These are phyloP conservation scores for Formica aserva DNA, from an alignment of 2,888 invertebrate species.

Conservation along the genomic window DNA sequence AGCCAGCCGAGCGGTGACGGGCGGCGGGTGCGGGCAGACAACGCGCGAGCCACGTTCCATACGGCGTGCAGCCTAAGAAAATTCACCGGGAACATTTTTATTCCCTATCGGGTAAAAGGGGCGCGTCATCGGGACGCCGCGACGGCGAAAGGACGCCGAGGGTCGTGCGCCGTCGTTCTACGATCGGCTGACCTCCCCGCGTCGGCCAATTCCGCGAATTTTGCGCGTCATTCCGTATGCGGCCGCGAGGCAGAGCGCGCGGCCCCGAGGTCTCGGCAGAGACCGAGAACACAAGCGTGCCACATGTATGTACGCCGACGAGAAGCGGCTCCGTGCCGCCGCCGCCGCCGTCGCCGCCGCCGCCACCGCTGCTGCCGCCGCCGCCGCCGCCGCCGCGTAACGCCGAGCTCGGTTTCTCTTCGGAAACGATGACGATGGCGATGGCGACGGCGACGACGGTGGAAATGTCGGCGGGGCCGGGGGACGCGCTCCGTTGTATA, in stretches of 20 bases:
- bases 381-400: not conserved
- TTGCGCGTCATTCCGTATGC: slow-evolving; percentile 72
- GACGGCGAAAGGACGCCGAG: slow-evolving; percentile 66
- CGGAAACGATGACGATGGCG: slow-evolving; percentile 58
- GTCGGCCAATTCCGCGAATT: slow-evolving; percentile 66
- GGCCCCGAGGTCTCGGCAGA: slow-evolving; percentile 59
- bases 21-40: slow-evolving; percentile 66
- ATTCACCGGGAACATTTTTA: slow-evolving; percentile 83
- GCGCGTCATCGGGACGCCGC: slow-evolving; percentile 67
- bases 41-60: slow-evolving; percentile 76
- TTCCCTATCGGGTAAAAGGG: slow-evolving; percentile 72
- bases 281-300: slow-evolving; percentile 47
- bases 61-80: slow-evolving; percentile 81
- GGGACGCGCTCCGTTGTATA: slow-evolving; percentile 14
- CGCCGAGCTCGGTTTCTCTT: slow-evolving; percentile 48
- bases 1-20: slow-evolving; percentile 46
- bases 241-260: slow-evolving; percentile 67
- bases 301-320: slow-evolving; percentile 22
- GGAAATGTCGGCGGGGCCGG: slow-evolving; percentile 20
- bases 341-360: slow-evolving; percentile 7
- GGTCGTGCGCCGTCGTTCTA: slow-evolving; percentile 56
- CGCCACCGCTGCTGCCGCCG: too few species aligned
- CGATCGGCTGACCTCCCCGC: slow-evolving; percentile 33
- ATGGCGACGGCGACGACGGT: slow-evolving; percentile 12
- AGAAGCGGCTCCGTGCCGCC: slow-evolving; percentile 36